Evolutionary conservation across 2,797 vertebrate genomes (phyloP), one percentile per base, ranked within the genome.

Genomic region (Falco columbarius): DNA sequence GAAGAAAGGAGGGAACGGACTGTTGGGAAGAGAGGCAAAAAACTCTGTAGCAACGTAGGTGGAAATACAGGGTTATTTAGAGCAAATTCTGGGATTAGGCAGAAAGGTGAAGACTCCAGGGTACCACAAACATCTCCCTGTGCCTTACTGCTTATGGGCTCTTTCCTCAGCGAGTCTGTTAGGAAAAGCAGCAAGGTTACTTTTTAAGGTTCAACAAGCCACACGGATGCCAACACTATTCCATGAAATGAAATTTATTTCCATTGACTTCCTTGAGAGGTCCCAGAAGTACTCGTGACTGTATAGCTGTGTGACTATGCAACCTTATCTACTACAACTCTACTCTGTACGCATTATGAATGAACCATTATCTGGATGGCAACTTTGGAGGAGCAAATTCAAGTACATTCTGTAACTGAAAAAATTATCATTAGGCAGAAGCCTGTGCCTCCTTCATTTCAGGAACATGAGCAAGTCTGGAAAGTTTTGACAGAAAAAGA

Each of bases 141-240:
- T 0, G 1, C 29, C 30, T 47, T 42, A 61, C 7, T 54, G 21
- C 54, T 86, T 44, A 34, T 0, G 0, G 52, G 4, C 29, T 44
- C 63, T 61, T 73, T 73, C 51, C 63, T 40, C 24, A 81, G 54
- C 1, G 4, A 55, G 46, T 8, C 58, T 52, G 29, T 44, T 36
- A n/a, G 77, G 34, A 88, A 59, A 56, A 82, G 61, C 29, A 68
- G 38, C 27, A 73, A 55, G 32, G 49, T 19, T 68, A n/a, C 34
- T 24, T 86, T 76, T 26, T 49, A 73, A 87, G 59, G 74, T 75
- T 76, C 67, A 82, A 2, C 0, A 1, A 84, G 55, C 14, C 42
- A 70, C 42, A 26, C 0, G 6, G 63, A 70, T 40, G 23, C 29
- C 32, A 93, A 49, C 7, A 7, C 6, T 10, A 30, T 34, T 73